These are phyloP conservation scores for Acronicta aceris DNA, from an alignment of 2,888 invertebrate genomes.

Conservation along the genomic window DNA sequence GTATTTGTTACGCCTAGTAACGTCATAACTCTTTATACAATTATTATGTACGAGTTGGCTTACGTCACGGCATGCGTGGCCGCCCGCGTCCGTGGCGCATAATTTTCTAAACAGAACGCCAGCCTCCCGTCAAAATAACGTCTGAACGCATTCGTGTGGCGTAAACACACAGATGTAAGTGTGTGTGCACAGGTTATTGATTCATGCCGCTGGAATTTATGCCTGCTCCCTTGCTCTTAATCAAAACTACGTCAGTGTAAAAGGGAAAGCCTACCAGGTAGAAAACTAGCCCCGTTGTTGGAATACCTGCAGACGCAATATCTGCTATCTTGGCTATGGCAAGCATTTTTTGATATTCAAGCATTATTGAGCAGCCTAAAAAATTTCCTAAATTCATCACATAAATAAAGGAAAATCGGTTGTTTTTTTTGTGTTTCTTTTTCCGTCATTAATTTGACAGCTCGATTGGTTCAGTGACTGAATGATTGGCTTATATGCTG, in stretches of 20 bases:
- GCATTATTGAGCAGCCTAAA: too few species aligned
- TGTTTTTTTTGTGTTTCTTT: neutral
- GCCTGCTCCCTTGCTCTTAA: conserved; percentile 84
- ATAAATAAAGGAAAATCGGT: conserved; percentile 13
- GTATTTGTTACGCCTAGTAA: conserved; percentile 13
- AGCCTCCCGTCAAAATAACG: conserved; percentile 86
- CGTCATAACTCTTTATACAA: conserved; percentile 13
- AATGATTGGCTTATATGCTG: too few species aligned
- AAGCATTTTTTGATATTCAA: conserved; percentile 65
- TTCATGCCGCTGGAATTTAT: conserved; percentile 85
- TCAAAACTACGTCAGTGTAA: conserved; percentile 79
- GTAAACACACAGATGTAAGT: conserved; percentile 71
- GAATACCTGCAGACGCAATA: conserved; percentile 73
- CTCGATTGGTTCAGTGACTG: too few species aligned
- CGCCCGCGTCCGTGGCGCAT: conserved; percentile 52
- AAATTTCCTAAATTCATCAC: neutral
- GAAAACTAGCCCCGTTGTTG: conserved; percentile 76
- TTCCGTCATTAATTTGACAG: neutral
- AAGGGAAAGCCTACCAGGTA: conserved; percentile 77
- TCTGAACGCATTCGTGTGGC: conserved; percentile 78
- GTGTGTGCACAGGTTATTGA: conserved; percentile 86
- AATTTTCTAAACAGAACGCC: conserved; percentile 79
- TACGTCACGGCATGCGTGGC: conserved; percentile 9
- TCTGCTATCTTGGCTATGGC: conserved; percentile 67
- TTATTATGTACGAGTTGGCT: conserved; percentile 12